Percentiles rank a stretch among this genome's conserved stretches.
Conservation (phyloP, 2,113 vertebrate genomes). For the Acanthisitta chloris region DNA sequence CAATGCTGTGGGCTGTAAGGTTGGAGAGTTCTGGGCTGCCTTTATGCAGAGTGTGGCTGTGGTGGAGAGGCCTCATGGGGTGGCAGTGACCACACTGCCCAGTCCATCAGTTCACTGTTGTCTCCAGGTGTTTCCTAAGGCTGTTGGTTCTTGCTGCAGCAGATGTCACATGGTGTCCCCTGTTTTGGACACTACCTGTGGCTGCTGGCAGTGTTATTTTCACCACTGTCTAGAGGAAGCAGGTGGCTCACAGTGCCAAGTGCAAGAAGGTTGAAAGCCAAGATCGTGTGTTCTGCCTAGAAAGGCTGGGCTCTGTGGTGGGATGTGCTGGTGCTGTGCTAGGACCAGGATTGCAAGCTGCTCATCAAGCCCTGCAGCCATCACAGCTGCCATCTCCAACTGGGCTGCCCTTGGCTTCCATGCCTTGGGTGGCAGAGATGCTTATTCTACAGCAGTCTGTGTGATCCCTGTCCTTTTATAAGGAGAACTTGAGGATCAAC, state of each 20-base stretch:
- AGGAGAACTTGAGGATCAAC: neutral
- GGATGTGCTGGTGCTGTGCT: neutral
- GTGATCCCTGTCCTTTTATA: neutral
- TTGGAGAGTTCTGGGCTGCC: neutral
- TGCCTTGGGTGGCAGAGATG: neutral
- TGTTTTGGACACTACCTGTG: neutral
- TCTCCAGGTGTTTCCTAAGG: neutral
- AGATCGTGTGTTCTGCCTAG: neutral
- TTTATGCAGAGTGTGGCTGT: accelerated
- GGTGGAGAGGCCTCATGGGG: neutral
- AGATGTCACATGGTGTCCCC: neutral
- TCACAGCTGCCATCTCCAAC: neutral
- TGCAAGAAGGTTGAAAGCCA: neutral
- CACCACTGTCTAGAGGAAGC: neutral
- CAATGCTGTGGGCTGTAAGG: neutral
- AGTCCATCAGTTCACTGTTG: neutral
- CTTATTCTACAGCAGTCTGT: neutral
- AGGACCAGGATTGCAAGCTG: neutral
- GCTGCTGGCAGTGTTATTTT: neutral
- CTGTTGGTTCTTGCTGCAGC: neutral
- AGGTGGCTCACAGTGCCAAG: neutral
- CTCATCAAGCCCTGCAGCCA: neutral
- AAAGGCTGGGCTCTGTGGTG: neutral
- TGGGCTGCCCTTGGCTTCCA: neutral
- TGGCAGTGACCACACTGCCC: neutral